Evolutionary conservation across 2,888 invertebrate species (phyloP).

Genomic region (Marasmarcha lunaedactyla): DNA sequence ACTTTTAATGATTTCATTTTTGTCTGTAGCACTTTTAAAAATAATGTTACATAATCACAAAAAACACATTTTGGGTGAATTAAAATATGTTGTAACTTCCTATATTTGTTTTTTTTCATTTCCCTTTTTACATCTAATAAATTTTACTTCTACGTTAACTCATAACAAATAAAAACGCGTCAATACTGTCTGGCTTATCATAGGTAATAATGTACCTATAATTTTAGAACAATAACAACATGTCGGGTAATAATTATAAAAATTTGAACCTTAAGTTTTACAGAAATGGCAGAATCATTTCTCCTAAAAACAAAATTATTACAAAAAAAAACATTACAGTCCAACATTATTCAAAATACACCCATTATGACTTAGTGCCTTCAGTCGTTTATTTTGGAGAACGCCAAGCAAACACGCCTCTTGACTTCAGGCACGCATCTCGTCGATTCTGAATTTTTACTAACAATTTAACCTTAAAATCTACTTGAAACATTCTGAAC

Average conservation of each 20-base stretch:
- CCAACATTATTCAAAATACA: conserved; percentile 24
- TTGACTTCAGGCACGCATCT: no score
- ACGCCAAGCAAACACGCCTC: no score
- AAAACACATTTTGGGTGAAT: conserved; percentile 38
- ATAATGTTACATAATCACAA: conserved; percentile 56
- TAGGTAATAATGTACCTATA: conserved; percentile 30
- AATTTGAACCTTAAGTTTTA: conserved; percentile 33
- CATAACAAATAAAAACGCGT: conserved; percentile 40
- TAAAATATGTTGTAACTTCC: conserved; percentile 37
- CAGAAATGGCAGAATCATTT: conserved; percentile 32
- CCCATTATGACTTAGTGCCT: conserved; percentile 27
- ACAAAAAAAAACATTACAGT: conserved; percentile 28
- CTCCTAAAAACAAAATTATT: conserved; percentile 27
- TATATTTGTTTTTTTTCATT: conserved; percentile 31
- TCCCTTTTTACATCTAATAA: conserved; percentile 42
- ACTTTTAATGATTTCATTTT: conserved; percentile 66
- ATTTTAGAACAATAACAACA: conserved; percentile 49
- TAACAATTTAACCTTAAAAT: conserved; percentile 39
- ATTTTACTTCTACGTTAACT: conserved; percentile 44
- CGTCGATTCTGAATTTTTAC: conserved; percentile 16
- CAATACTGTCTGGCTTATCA: conserved; percentile 43
- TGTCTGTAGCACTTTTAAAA: conserved; percentile 56
- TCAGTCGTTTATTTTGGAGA: conserved; percentile 13
- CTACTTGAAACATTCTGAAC: conserved; percentile 41
- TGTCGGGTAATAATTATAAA: conserved; percentile 37